A percentile compares a stretch with the other conserved stretches of the same genome.
phyloP scores from a whole-genome alignment of 64 coral and sea anemone species.

The Orbicella faveolata region DNA sequence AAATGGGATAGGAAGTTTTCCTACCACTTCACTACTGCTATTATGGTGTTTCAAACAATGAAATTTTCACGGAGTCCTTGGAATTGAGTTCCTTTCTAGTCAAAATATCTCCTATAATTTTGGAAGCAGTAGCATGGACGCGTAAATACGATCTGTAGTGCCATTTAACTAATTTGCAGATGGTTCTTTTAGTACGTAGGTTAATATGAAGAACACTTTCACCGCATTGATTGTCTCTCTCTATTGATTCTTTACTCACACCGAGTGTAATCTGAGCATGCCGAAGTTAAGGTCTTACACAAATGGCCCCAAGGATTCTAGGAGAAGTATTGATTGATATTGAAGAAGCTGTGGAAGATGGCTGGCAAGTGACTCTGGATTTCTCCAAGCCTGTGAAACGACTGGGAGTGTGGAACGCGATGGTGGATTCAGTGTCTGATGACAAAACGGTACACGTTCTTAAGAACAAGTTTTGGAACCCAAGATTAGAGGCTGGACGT shows the following conservation, averaged over 20 bases:
- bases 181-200: neutral
- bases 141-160: too few species aligned
- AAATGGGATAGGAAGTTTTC: too few species aligned
- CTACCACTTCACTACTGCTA: too few species aligned
- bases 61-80: too few species aligned
- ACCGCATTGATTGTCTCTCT: neutral
- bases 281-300: neutral
- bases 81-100: too few species aligned
- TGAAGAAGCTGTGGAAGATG: constrained; percentile 37
- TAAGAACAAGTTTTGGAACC: constrained; percentile 45
- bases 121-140: too few species aligned
- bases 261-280: neutral
- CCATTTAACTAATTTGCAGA: neutral
- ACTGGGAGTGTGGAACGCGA: neutral
- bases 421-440: neutral
- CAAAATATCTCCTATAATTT: too few species aligned
- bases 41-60: too few species aligned
- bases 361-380: constrained; percentile 20
- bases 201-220: neutral
- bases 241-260: neutral
- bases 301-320: constrained; percentile 20
- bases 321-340: neutral
- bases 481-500: neutral
- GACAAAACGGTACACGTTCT: neutral
- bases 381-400: constrained; percentile 6